Percentiles rank a stretch among this genome's conserved stretches.
These are phyloP conservation scores for Falco berigora DNA, from an alignment of 2,797 vertebrate species.

Conservation along the genomic window DNA sequence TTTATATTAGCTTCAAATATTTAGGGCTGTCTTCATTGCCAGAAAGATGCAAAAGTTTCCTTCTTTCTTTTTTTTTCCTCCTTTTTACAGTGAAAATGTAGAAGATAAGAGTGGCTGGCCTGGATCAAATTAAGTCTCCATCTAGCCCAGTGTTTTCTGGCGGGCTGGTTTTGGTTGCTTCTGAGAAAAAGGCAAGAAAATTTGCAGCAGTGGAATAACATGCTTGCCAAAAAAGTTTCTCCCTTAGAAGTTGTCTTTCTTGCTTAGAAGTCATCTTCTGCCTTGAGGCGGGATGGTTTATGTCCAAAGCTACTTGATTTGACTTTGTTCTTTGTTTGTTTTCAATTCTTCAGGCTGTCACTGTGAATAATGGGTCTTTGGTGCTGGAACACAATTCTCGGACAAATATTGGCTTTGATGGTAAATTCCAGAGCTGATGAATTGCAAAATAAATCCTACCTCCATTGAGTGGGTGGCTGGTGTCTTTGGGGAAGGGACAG, in stretches of 20 bases:
- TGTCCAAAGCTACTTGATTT: conserved; percentile 41
- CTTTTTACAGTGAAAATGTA: background rate
- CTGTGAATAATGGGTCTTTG: conserved; percentile 30
- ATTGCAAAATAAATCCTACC: background rate
- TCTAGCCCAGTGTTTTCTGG: background rate
- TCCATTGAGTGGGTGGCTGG: background rate
- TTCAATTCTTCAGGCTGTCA: conserved; percentile 37
- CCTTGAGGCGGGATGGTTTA: conserved; percentile 28
- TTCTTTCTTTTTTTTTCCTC: background rate
- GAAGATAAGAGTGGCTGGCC: background rate
- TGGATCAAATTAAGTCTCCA: conserved; percentile 27
- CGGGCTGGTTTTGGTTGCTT: background rate
- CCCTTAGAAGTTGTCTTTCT: conserved; percentile 13
- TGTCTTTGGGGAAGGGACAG: background rate
- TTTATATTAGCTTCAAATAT: background rate
- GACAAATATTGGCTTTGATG: conserved; percentile 5
- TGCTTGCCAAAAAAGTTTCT: conserved; percentile 15
- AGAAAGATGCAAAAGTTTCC: background rate
- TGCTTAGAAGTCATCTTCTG: conserved; percentile 41
- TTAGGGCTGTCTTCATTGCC: background rate
- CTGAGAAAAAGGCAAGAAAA: background rate
- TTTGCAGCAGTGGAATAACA: background rate
- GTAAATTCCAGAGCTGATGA: background rate
- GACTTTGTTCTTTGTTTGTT: conserved; percentile 55
- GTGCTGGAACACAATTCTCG: background rate